Base-by-base conservation (phyloP, 1,140 invertebrate genomes). In the Parasteatoda tepidariorum region DNA sequence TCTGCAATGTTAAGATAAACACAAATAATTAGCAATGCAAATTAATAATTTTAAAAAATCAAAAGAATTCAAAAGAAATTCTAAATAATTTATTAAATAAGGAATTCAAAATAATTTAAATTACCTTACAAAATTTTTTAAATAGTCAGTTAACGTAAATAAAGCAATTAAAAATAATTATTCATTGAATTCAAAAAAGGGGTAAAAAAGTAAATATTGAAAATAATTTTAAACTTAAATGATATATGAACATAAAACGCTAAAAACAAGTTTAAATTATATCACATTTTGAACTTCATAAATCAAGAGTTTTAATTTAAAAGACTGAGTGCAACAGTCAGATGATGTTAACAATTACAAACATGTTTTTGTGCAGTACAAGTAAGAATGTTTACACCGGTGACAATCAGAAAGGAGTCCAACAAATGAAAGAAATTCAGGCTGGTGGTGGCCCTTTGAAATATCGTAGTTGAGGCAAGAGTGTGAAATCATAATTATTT, bases 381-480 rank as follows among this genome's bases (percentile, higher is more conserved):
- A 13, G 38, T 48, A 18, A 18, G 18, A 48, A 48, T 9, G 18
- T 48, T 48, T 48, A 18, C 38, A 48, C 38, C 38, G 4, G 38
- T 48, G 38, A 18, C 38, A 48, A 18, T 13, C 1, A 13, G 9
- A 48, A 13, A 48, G 9, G 38, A 48, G 4, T 9, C 38, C 38
- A 13, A 18, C 9, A 9, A 48, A 48, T 13, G 38, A 41, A 13
- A 48, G 38, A 18, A 18, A 4, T 28, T 75, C 70, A 95, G 75
- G 95, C 92, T 0, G 95, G 95, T 41, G 95, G 95, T 24, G 95
- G 95, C 84, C 95, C 95, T 66, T 93, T 92, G 9, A 95, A 92
- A 86, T 96, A 96, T 67, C 94, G 92, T 75, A 97, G 89, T 86
- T 96, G 95, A 1, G 95, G 95, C 6, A 93, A 93, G 26, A 97